A percentile compares a stretch with the other conserved stretches of the same genome.
Evolutionary conservation across 2,888 invertebrate genomes (phyloP).

Genomic region (Neria commutata): DNA sequence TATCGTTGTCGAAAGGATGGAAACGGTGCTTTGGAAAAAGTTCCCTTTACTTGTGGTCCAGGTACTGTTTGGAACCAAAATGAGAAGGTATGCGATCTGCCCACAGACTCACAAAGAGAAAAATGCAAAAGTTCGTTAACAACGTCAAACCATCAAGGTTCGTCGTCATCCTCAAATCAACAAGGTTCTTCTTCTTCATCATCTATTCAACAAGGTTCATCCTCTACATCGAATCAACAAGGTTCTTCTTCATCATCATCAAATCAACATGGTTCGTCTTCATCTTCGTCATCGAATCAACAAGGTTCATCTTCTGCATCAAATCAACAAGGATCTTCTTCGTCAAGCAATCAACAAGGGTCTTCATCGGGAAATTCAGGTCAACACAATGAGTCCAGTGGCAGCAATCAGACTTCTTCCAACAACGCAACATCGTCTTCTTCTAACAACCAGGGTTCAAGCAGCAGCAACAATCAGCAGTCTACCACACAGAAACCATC

Average conservation of each 20-base stretch:
- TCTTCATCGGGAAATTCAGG: no score
- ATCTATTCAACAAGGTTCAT: slow-evolving; percentile 28
- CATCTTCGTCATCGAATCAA: slow-evolving; percentile 16
- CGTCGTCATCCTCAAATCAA: slow-evolving; percentile 22
- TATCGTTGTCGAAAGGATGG: slow-evolving; percentile 65
- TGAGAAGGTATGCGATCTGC: slow-evolving; percentile 64
- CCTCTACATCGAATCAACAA: slow-evolving; percentile 25
- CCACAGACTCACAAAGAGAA: slow-evolving; percentile 49
- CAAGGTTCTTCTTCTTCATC: slow-evolving; percentile 22
- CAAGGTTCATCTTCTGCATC: slow-evolving; percentile 25
- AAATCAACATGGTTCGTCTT: slow-evolving; percentile 29
- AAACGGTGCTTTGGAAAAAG: slow-evolving; percentile 61
- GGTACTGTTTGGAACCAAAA: slow-evolving; percentile 68
- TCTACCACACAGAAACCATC: slow-evolving; percentile 39
- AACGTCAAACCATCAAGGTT: slow-evolving; percentile 22
- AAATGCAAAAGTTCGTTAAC: slow-evolving; percentile 38
- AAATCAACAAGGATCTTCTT: slow-evolving; percentile 23
- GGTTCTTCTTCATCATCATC: slow-evolving; percentile 14
- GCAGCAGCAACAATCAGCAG: slow-evolving; percentile 21
- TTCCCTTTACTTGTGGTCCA: slow-evolving; percentile 65
- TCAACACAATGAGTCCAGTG: slow-evolving; percentile 19
- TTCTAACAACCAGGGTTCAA: slow-evolving; percentile 24
- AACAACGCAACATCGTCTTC: slow-evolving; percentile 33
- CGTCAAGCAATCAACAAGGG: slow-evolving; percentile 22
- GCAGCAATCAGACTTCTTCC: slow-evolving; percentile 30